Evolutionary conservation across 1,140 invertebrate species (phyloP).

Genomic region (Panagrolaimus sp.): DNA sequence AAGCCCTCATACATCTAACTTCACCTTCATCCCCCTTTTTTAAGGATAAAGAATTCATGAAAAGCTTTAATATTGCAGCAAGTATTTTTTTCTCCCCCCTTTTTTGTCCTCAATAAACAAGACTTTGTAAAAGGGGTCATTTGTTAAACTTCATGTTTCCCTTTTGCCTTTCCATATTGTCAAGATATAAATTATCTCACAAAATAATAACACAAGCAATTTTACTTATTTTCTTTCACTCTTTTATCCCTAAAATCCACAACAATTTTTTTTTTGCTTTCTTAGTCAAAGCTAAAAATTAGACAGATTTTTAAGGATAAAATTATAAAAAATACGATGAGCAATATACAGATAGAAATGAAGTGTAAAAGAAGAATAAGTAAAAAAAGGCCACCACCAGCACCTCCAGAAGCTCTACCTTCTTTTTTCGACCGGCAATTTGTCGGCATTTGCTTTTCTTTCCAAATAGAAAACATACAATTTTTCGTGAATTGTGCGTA

Average conservation of each 20-base stretch:
- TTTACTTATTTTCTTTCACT: neutral
- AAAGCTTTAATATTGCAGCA: slow-evolving; percentile 1
- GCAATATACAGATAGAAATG: neutral
- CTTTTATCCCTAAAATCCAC: neutral
- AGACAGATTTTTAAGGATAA: neutral
- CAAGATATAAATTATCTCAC: slow-evolving; percentile 5
- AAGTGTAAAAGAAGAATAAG: too few relatives aligned
- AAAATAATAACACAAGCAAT: neutral
- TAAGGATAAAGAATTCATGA: slow-evolving; percentile 17
- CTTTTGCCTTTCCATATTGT: slow-evolving; percentile 1
- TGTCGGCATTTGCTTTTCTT: neutral
- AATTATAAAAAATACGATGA: slow-evolving; percentile 2
- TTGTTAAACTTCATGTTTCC: neutral
- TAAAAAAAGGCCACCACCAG: too few relatives aligned
- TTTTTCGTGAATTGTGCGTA: slow-evolving; percentile 16
- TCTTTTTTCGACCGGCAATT: neutral
- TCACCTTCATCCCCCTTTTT: neutral
- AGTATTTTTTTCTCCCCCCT: neutral
- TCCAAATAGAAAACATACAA: slow-evolving; percentile 8
- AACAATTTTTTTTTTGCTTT: neutral
- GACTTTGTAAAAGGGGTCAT: neutral
- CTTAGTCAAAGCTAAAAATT: neutral
- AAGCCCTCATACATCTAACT: neutral
- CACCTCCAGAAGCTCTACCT: too few relatives aligned
- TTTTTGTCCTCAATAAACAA: neutral